Base-by-base conservation (phyloP, 2,797 vertebrate genomes). In the Tokudaia muenninki region DNA sequence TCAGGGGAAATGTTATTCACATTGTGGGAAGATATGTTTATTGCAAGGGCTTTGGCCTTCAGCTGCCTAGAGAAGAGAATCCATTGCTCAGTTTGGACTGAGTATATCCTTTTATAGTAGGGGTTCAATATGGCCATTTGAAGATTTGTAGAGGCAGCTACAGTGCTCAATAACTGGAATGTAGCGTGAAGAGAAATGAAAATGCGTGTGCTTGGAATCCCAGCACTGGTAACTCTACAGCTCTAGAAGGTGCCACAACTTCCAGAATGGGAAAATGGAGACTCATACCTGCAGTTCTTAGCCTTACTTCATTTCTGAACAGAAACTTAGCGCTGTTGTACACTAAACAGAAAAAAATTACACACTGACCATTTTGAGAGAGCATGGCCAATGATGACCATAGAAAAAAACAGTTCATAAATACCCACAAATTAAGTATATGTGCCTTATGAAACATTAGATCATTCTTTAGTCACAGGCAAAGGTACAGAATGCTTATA, bases 371-470 rank as follows among this genome's bases (percentile, higher is more conserved):
- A 50, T 80, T 92, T 94, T 89, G 79, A 82, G 87, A 80, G 22
- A 70, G 82, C 22, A 55, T 79, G 9, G 65, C 29, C 81, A 75
- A 14, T 37, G 50, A 83, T 93, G 80, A 57, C 41, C 52, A 50
- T 8, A 80, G 80, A 87, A 34, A 90, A 97, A 82, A 37, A 65
- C 10, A 70, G 0, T 78, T 95, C n/a, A 67, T 61, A 82, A 94
- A 67, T 86, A 84, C 55, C 92, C 26, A 67, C 72, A 90, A 83
- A 88, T 55, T 74, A 83, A 88, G 91, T 80, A 89, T 63, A 81
- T 79, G 59, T 75, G 50, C 59, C 55, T 57, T 92, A 17, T 29
- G 93, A 41, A 81, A 67, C 82, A 14, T 41, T n/a, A 87, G 26
- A 16, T 78, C 63, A 6, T 81, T 63, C 12, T 21, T 75, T 87